Base-by-base conservation (phyloP, 2,113 vertebrate species). In the Meleagris gallopavo region DNA sequence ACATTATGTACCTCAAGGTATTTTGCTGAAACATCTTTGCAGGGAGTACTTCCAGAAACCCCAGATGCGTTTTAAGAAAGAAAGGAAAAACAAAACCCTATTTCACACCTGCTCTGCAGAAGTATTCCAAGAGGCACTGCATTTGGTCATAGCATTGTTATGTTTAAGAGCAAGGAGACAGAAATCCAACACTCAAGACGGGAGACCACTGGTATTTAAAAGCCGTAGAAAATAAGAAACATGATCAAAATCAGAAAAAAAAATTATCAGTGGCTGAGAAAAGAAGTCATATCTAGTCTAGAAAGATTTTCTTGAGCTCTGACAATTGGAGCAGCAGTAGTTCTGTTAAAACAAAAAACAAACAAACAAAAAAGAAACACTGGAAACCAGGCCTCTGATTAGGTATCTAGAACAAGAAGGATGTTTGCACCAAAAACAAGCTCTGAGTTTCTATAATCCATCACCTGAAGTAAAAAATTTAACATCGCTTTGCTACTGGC, bases 1-100 rank as follows among this genome's bases (percentile, higher is more conserved):
- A 45, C 17, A 5, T 48, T 34, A 36, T 1, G 21, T 41, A 32
- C 20, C 64, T n/a, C 8, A 50, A 84, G 55, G 43, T 0, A 1
- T 74, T 64, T 66, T 22, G 13, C n/a, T 3, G 2, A 41, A 21
- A 61, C 4, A 65, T 80, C 38, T 66, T 74, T 84, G 50, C 27
- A 75, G 71, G 55, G 24, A 78, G 6, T 8, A 36, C 25, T 78
- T 90, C 43, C 30, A 71, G 41, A 93, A 87, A 62, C 2, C 14
- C 3, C 18, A 58, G 45, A 2, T 21, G 19, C 16, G 22, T 54
- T 32, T 77, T 20, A 24, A 43, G 65, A 38, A 65, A 52, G 21
- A 61, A 55, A 41, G 46, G 67, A 20, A 50, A 52, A 50, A 29
- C 7, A 13, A 52, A 38, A 36, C 18, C 13, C 25, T 71, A 36